Evolutionary conservation across 2,888 invertebrate species (phyloP), one percentile per base, ranked within the genome.

Genomic region (Punctoribates punctum): DNA sequence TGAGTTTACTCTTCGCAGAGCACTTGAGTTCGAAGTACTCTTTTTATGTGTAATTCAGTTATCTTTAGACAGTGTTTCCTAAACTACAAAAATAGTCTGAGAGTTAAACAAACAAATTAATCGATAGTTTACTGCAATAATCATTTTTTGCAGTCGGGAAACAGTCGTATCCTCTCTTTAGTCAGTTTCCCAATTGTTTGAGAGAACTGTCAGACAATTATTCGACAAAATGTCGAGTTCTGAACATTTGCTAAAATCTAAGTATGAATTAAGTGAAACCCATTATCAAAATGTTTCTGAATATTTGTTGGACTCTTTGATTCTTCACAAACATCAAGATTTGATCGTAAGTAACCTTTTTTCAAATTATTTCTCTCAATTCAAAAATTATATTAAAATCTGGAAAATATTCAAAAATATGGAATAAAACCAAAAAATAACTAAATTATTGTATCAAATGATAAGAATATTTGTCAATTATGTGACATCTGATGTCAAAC

Each of bases 81-180:
- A 13, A 13, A 57, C 57, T 57, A 57, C 57, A 57, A 57, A 57
- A 57, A 57, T 57, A 57, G 23, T 23, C 57, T 57, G 20, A 42
- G 42, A 42, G 25, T 57, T 57, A 57, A 23, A 25, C 23, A 57
- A 57, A 57, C 25, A 25, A 57, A 57, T 51, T 51, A 51, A 51
- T 51, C 51, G 20, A 51, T 51, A n/a, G 51, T 42, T 42, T 42
- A 42, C 42, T 42, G 42, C 42, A 13, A 42, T 42, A 13, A 42
- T 42, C 42, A 42, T 42, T 11, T 42, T 42, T 42, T 13, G 42
- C 8, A 13, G 8, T 42, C 42, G 42, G 42, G 42, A 42, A 42
- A 42, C 42, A 42, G 9, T 42, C 42, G 42, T 42, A 9, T 42
- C 42, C 42, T 42, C 42, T 42, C 11, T 42, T 42, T 11, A 42